Evolutionary conservation across 2,797 vertebrate genomes (phyloP).

Genomic region (Poecile montanus): DNA sequence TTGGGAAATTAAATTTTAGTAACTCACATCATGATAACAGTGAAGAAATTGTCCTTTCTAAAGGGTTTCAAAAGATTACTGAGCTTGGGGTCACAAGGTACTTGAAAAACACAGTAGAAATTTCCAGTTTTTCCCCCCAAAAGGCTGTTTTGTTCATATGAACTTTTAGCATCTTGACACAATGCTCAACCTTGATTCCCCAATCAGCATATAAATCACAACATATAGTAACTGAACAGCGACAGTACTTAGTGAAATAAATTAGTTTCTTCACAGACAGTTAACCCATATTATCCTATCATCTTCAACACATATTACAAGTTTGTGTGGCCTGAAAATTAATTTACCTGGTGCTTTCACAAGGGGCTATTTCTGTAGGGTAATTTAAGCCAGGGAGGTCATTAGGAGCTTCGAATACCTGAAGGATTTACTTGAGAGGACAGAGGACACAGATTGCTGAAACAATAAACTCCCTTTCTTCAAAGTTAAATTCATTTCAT

Average conservation of each 20-base stretch:
- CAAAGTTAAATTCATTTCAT: constrained; percentile 40
- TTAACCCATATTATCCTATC: background rate
- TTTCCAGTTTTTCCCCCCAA: background rate
- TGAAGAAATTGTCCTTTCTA: background rate
- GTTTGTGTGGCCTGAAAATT: background rate
- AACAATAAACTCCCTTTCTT: constrained; percentile 11
- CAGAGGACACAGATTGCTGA: background rate
- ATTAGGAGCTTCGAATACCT: background rate
- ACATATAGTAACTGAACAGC: background rate
- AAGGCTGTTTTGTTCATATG: background rate
- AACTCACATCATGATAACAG: background rate
- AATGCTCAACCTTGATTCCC: background rate
- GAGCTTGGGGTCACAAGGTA: background rate
- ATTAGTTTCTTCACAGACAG: background rate
- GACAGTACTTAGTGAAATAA: background rate
- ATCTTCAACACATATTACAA: constrained; percentile 1
- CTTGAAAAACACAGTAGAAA: background rate
- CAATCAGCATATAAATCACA: background rate
- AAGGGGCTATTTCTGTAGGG: background rate
- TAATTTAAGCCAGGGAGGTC: background rate
- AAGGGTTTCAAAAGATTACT: background rate
- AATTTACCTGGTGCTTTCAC: constrained; percentile 11
- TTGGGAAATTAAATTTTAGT: background rate
- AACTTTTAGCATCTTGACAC: background rate
- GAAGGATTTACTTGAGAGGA: background rate